A percentile compares a stretch with the other conserved stretches of the same genome.
phyloP scores from a whole-genome alignment of 1,140 invertebrate genomes.

The Drosophila pseudoobscura region DNA sequence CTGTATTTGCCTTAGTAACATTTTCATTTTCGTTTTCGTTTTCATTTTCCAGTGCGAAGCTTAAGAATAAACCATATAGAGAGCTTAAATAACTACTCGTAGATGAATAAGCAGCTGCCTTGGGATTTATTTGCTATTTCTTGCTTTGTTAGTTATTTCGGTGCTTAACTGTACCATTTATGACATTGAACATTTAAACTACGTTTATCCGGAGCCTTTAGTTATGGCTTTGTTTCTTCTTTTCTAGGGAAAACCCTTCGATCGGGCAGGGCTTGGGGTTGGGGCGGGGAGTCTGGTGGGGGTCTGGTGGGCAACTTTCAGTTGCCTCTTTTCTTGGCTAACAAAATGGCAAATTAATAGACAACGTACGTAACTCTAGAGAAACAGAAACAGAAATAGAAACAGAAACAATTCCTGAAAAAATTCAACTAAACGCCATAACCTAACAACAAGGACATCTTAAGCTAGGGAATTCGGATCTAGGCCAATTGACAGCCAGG shows the following conservation, averaged over 20 bases:
- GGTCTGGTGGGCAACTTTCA: slow-evolving; percentile 56
- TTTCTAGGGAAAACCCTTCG: slow-evolving; percentile 10
- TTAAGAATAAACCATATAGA: slow-evolving; percentile 45
- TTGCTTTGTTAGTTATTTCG: slow-evolving; percentile 23
- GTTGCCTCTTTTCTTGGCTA: slow-evolving; percentile 49
- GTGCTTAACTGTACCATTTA: slow-evolving; percentile 10
- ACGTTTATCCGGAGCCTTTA: slow-evolving; percentile 15
- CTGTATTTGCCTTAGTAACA: slow-evolving; percentile 33
- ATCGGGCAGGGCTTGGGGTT: slow-evolving; percentile 12
- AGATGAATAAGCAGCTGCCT: slow-evolving; percentile 57
- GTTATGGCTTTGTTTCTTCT: slow-evolving; percentile 5
- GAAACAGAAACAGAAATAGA: slow-evolving; percentile 12
- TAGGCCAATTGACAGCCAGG: slow-evolving; percentile 1
- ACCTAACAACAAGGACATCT: slow-evolving; percentile 59
- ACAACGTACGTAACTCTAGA: slow-evolving; percentile 27
- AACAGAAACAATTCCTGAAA: slow-evolving; percentile 33
- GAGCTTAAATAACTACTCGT: slow-evolving; percentile 47
- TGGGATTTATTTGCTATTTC: slow-evolving; percentile 41
- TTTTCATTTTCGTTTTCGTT: slow-evolving; percentile 3
- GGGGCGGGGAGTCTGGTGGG: slow-evolving; percentile 16
- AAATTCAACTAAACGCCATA: slow-evolving; percentile 61
- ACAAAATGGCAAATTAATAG: slow-evolving; percentile 58
- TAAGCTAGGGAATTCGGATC: slow-evolving; percentile 40
- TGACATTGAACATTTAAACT: slow-evolving; percentile 44
- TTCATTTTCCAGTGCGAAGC: slow-evolving; percentile 24